phyloP scores from a whole-genome alignment of 2,888 invertebrate genomes.

The Eustalomyia histrio region DNA sequence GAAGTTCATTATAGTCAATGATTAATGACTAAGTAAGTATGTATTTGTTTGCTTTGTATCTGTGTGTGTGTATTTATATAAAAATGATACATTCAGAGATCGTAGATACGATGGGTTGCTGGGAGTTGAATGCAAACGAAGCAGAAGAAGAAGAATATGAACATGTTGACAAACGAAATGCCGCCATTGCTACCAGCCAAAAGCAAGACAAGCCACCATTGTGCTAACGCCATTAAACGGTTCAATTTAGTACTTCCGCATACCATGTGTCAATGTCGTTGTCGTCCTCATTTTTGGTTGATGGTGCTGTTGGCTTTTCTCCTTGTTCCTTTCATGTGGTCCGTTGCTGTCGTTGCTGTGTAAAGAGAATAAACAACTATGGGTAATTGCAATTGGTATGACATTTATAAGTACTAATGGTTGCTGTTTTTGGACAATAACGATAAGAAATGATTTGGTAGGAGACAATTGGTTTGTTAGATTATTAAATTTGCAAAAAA shows the following conservation, averaged over 20 bases:
- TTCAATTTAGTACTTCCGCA: conserved; percentile 71
- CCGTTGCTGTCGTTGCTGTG: conserved; percentile 24
- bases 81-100: conserved; percentile 22
- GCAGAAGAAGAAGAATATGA: conserved; percentile 14
- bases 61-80: conserved; percentile 29
- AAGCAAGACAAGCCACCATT: conserved; percentile 68
- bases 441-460: conserved; percentile 65
- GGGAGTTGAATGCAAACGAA: conserved; percentile 6
- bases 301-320: background rate
- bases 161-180: conserved; percentile 52
- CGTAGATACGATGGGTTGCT: conserved; percentile 56
- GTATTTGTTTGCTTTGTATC: conserved; percentile 7
- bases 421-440: conserved; percentile 59
- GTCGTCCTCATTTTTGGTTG: conserved; percentile 22
- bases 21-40: conserved; percentile 73
- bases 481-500: conserved; percentile 60
- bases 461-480: conserved; percentile 66
- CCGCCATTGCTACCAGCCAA: conserved; percentile 66
- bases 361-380: conserved; percentile 46
- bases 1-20: conserved; percentile 78
- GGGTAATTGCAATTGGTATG: conserved; percentile 62
- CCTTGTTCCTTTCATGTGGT: background rate
- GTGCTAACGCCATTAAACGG: conserved; percentile 69
- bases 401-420: conserved; percentile 65
- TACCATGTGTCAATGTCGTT: conserved; percentile 64